A percentile compares a stretch with the other conserved stretches of the same genome.
phyloP scores from a whole-genome alignment of 2,888 invertebrate genomes.

The Chrysomela aeneicollis region DNA sequence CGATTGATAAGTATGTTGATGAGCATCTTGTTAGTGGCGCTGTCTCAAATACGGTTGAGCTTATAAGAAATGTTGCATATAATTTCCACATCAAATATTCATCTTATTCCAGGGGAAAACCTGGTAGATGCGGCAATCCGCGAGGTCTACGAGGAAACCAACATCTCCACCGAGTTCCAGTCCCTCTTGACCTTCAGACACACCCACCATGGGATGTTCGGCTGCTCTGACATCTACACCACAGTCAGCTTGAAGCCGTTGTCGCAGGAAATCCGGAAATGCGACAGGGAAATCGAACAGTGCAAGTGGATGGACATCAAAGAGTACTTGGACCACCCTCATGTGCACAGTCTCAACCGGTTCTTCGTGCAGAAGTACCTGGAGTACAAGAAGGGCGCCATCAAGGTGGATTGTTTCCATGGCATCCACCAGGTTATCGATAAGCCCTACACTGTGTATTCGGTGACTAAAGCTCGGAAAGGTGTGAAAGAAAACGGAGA shows the following conservation, averaged over 20 bases:
- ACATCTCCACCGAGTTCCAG: slow-evolving; percentile 77
- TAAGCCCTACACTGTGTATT: slow-evolving; percentile 61
- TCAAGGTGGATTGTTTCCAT: slow-evolving; percentile 68
- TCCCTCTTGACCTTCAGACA: slow-evolving; percentile 82
- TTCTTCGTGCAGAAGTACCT: slow-evolving; percentile 72
- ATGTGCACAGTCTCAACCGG: slow-evolving; percentile 76
- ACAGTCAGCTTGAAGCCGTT: slow-evolving; percentile 76
- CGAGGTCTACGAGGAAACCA: slow-evolving; percentile 92
- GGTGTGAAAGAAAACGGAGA: slow-evolving; percentile 4
- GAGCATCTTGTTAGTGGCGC: no score
- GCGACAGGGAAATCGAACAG: slow-evolving; percentile 79
- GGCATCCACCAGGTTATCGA: slow-evolving; percentile 63
- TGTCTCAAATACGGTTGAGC: no score
- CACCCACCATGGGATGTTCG: slow-evolving; percentile 77
- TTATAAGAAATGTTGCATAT: no score
- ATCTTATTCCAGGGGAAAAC: slow-evolving; percentile 73
- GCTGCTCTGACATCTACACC: slow-evolving; percentile 87
- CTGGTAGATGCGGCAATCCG: slow-evolving; percentile 81
- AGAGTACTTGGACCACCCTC: slow-evolving; percentile 74
- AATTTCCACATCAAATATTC: no score
- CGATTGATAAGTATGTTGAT: no score
- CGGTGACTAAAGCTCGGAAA: slow-evolving; percentile 42
- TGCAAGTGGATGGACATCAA: slow-evolving; percentile 85
- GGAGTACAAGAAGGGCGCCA: slow-evolving; percentile 69
- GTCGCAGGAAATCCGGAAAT: slow-evolving; percentile 70